These are phyloP conservation scores for Rhinoptilus africanus DNA, from an alignment of 2,113 vertebrate species.

Conservation along the genomic window DNA sequence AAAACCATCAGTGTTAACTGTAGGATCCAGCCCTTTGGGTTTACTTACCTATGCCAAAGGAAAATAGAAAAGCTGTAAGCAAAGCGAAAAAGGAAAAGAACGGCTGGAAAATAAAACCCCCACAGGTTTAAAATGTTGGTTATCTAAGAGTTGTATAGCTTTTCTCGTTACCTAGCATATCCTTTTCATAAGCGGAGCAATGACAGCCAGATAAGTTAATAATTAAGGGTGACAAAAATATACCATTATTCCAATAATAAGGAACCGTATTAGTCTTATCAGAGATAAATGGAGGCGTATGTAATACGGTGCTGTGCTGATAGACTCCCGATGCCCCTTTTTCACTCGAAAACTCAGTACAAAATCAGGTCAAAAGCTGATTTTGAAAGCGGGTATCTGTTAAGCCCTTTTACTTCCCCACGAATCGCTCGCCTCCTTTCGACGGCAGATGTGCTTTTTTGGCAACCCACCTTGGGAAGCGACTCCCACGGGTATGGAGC, in stretches of 20 bases:
- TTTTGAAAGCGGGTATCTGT: neutral
- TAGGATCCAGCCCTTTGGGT: neutral
- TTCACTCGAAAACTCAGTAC: neutral
- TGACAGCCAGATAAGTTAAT: neutral
- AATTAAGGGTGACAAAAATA: slow-evolving; percentile 54
- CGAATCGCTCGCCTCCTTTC: neutral
- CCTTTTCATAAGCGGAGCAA: neutral
- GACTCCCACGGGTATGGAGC: neutral
- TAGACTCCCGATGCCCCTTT: neutral
- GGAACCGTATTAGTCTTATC: neutral
- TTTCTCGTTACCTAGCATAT: neutral
- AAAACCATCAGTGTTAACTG: slow-evolving; percentile 14
- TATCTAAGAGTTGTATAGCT: neutral
- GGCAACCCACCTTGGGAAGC: neutral
- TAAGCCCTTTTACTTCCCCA: neutral
- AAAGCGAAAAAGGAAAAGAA: neutral
- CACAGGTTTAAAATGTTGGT: neutral
- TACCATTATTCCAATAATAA: slow-evolving; percentile 34
- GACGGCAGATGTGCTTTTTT: neutral
- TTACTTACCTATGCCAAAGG: neutral
- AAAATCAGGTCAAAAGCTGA: slow-evolving; percentile 16
- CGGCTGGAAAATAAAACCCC: neutral
- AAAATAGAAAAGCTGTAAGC: neutral
- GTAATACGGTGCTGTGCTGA: neutral
- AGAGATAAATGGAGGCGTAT: slow-evolving; percentile 6